phyloP scores from a whole-genome alignment of 1,140 invertebrate species.

The Octopus bimaculoides region DNA sequence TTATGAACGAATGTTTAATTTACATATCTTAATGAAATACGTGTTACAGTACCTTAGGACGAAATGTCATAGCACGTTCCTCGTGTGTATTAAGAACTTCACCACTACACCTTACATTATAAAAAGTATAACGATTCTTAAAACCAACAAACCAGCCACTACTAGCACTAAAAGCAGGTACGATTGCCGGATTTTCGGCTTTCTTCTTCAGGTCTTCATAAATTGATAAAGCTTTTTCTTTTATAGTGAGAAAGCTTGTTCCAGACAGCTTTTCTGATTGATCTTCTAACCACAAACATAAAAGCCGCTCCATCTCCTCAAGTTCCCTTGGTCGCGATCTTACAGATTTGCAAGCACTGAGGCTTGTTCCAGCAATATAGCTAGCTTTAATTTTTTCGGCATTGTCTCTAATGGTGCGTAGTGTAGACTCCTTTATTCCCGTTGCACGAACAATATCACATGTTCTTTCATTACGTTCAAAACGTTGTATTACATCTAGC shows the following conservation, averaged over 20 bases:
- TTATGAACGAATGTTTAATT: too few species aligned
- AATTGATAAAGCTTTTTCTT: background rate
- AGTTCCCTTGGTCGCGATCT: background rate
- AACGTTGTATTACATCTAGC: background rate
- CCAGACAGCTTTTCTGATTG: background rate
- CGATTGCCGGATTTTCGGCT: background rate
- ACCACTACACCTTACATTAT: background rate
- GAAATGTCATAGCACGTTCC: too few species aligned
- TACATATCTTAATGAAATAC: too few species aligned
- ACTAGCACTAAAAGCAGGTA: background rate
- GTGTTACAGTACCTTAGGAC: too few species aligned
- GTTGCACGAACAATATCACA: constrained; percentile 3
- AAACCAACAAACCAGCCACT: background rate
- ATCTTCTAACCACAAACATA: background rate
- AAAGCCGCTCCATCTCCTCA: background rate
- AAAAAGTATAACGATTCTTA: background rate
- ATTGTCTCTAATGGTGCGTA: background rate
- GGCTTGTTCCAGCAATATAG: background rate
- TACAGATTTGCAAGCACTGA: background rate
- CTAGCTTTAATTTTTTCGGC: constrained; percentile 7
- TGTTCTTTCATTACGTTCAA: constrained; percentile 1
- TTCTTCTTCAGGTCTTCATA: background rate
- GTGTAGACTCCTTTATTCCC: background rate
- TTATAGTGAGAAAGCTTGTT: background rate
- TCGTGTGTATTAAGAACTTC: too few species aligned